Base-by-base conservation (phyloP, 2,797 vertebrate species). In the Percopsis omiscomaycus region DNA sequence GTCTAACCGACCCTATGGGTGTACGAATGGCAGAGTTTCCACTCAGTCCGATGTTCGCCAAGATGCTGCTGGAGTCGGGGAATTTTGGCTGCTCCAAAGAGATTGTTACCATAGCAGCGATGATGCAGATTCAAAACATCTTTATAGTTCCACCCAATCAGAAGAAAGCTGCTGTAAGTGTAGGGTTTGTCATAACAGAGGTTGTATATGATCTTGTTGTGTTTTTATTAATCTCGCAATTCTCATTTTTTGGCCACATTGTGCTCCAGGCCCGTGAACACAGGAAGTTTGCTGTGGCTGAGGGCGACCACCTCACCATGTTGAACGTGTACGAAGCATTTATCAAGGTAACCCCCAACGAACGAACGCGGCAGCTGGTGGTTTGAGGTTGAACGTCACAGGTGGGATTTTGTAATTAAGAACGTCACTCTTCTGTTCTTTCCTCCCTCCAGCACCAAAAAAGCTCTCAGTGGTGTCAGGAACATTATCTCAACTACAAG, bases 61-160 rank as follows among this genome's bases (percentile, higher is more conserved):
- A 98, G 90, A 99, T 99, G 96, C 92, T 99, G 53, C 92, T 99
- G 4, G 98, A 98, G 80, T 99, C 98, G 1, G 98, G 97, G 69
- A 98, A 95, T 85, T 98, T 96, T 58, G 94, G 96, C 83, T 99
- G 97, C 88, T 99, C 97, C 69, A 95, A 97, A 81, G 98, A 98
- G 88, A 95, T 99, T 30, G 89, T 98, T 68, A 97, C 94, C 82
- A 98, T 99, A 56, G 97, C 96, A 3, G 95, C 98, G 56, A 99
- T 98, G 97, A 99, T 98, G 97, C 97, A 99, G 88, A 99, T 99
- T 84, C 97, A 98, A 84, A 99, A 99, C 79, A 89, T 98, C 65
- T 98, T 99, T 77, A 66, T 93, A 13, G 82, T 94, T 49, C 96
- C 96, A 13, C 86, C 95, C 71, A 97, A 95, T 90, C 96, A 98